phyloP scores from a whole-genome alignment of 2,797 vertebrate genomes.

The Dendrocincla fuliginosa region DNA sequence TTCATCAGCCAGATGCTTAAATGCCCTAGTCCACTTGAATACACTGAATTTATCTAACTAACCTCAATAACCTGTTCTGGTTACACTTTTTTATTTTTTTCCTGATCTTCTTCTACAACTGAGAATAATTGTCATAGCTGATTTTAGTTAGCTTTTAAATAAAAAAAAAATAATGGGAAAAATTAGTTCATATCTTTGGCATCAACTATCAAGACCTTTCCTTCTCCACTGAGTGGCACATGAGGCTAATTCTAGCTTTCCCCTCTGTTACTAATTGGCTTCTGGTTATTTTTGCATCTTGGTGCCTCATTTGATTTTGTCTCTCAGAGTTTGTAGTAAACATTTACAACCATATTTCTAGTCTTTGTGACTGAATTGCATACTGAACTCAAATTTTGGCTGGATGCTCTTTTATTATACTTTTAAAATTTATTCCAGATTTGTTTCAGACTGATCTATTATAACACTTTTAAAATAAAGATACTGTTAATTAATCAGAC shows the following conservation, averaged over 20 bases:
- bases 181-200: neutral
- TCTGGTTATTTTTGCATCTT: neutral
- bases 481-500: neutral
- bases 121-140: neutral
- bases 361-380: neutral
- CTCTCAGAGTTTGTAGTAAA: neutral
- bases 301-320: neutral
- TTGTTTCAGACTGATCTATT: neutral
- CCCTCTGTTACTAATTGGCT: neutral
- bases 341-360: neutral
- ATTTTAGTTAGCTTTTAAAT: neutral
- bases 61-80: neutral
- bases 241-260: neutral
- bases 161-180: neutral
- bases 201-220: neutral
- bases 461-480: neutral
- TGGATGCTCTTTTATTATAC: neutral
- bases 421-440: neutral
- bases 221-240: neutral
- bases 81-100: neutral
- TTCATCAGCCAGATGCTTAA: neutral
- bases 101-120: neutral
- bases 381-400: neutral
- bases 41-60: neutral
- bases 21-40: neutral